Percentiles rank a stretch among this genome's conserved stretches.
Conservation (phyloP, 2,888 invertebrate genomes). For the Hedychridium roseum region DNA sequence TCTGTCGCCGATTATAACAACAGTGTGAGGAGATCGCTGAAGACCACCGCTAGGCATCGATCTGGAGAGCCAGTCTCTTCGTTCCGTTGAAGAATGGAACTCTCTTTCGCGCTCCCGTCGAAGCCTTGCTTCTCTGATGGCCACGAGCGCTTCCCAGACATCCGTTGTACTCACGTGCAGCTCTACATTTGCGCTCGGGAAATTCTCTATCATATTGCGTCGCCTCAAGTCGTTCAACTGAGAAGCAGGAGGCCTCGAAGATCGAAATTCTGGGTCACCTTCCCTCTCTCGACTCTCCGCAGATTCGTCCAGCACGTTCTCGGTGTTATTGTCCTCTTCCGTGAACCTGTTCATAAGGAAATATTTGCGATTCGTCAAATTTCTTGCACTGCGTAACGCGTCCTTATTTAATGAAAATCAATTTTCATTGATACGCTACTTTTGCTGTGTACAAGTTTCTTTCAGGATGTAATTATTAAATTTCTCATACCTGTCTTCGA, state of each 20-base stretch:
- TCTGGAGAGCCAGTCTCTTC: slow-evolving; percentile 41
- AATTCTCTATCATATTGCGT: slow-evolving; percentile 48
- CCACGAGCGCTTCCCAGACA: slow-evolving; percentile 75
- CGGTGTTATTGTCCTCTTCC: slow-evolving; percentile 30
- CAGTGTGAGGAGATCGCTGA: slow-evolving; percentile 54
- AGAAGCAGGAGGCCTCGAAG: slow-evolving; percentile 34
- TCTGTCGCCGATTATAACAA: slow-evolving; percentile 58
- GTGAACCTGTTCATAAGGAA: too few species aligned
- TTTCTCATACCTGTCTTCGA: slow-evolving; percentile 30
- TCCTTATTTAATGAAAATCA: too few species aligned
- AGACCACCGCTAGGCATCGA: slow-evolving; percentile 46
- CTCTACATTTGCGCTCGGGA: slow-evolving; percentile 57
- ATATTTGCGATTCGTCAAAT: too few species aligned
- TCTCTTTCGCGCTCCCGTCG: slow-evolving; percentile 67
- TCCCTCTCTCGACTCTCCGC: slow-evolving; percentile 37
- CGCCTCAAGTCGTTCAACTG: slow-evolving; percentile 44
- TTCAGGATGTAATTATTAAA: too few species aligned
- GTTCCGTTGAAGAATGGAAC: slow-evolving; percentile 28
- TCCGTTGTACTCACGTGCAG: slow-evolving; percentile 66
- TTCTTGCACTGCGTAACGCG: too few species aligned
- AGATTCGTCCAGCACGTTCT: slow-evolving; percentile 31
- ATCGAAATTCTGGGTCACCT: slow-evolving; percentile 34
- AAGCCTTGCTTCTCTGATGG: slow-evolving; percentile 71
- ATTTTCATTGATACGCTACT: too few species aligned
- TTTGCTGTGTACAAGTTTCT: too few species aligned